A percentile compares a stretch with the other conserved stretches of the same genome.
Evolutionary conservation across 2,113 vertebrate genomes (phyloP).

Genomic region (Athene noctua): DNA sequence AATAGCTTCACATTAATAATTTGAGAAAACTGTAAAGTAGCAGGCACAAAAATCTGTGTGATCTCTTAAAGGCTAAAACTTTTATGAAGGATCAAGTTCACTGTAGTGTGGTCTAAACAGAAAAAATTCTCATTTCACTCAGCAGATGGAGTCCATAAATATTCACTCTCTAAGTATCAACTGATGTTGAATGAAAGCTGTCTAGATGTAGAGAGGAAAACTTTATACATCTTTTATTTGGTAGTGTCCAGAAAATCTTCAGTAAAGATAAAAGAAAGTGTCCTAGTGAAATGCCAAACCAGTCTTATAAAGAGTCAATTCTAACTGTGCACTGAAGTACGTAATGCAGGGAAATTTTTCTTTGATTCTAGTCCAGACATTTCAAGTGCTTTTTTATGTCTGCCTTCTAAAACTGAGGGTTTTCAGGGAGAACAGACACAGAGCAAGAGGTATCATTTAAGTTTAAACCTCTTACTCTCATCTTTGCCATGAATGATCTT

Average conservation of each 20-base stretch:
- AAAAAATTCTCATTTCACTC: background rate
- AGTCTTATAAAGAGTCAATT: background rate
- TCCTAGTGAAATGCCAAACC: background rate
- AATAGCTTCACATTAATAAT: background rate
- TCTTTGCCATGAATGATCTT: conserved; percentile 22
- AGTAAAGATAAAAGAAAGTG: background rate
- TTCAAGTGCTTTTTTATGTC: background rate
- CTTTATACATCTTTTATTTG: background rate
- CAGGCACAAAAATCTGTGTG: background rate
- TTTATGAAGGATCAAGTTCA: background rate
- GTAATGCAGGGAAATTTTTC: background rate
- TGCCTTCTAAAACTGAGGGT: conserved; percentile 1
- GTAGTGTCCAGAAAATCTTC: background rate
- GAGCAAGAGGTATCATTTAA: conserved; percentile 20
- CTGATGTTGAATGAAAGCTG: background rate
- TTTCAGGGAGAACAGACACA: background rate
- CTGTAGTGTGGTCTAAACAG: background rate
- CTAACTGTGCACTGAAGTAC: background rate
- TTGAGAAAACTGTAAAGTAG: background rate
- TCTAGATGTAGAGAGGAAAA: background rate
- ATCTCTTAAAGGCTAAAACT: background rate
- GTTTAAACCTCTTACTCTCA: conserved; percentile 19
- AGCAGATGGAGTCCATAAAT: background rate
- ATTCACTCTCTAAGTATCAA: background rate
- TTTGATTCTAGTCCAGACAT: conserved; percentile 40